These are phyloP conservation scores for Jacana jacana DNA, from an alignment of 2,113 vertebrate genomes.

Conservation along the genomic window DNA sequence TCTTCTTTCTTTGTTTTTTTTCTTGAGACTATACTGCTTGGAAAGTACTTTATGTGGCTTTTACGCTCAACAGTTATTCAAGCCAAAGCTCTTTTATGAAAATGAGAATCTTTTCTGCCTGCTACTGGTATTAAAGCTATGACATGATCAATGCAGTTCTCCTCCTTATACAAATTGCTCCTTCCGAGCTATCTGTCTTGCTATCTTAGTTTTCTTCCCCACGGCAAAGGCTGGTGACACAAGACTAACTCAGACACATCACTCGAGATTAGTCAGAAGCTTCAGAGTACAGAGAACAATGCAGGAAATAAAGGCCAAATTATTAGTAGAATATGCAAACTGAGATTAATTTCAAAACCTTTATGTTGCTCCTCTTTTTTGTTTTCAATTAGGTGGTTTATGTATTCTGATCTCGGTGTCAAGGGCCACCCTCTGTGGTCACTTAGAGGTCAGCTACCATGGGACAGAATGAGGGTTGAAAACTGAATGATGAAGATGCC, in stretches of 20 bases:
- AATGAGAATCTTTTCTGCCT: background rate
- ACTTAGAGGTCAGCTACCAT: background rate
- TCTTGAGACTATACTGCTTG: background rate
- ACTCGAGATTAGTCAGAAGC: conserved; percentile 24
- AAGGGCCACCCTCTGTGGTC: background rate
- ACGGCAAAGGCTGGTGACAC: conserved; percentile 35
- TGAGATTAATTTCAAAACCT: background rate
- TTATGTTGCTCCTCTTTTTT: background rate
- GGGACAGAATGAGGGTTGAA: background rate
- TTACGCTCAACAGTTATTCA: background rate
- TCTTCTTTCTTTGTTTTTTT: background rate
- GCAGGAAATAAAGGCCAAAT: background rate
- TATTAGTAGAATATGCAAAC: background rate
- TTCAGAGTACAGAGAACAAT: conserved; percentile 22
- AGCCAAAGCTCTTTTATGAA: background rate
- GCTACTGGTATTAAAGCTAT: background rate
- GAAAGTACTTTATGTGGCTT: background rate
- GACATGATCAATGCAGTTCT: conserved; percentile 48
- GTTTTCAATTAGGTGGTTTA: background rate
- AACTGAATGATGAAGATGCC: background rate
- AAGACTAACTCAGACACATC: background rate
- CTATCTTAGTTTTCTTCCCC: conserved; percentile 7
- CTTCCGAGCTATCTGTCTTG: conserved; percentile 16
- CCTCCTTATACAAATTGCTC: conserved; percentile 64
- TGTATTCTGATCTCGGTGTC: background rate